Conservation (phyloP, 2,888 invertebrate species). For the Portevinia maculata region DNA sequence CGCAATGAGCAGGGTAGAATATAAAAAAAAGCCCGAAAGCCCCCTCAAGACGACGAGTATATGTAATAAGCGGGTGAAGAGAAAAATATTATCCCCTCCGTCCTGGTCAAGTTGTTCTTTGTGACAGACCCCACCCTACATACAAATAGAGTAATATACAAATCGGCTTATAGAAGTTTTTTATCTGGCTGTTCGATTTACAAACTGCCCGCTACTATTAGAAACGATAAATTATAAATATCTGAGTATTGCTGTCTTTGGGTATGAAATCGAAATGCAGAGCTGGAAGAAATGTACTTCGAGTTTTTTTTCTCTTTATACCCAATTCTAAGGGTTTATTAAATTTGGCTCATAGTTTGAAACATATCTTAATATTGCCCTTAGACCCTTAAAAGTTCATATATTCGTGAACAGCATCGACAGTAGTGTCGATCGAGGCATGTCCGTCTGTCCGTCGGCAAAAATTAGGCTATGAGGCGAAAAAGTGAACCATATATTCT, state of each 20-base stretch:
- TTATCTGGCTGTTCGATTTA: conserved; percentile 71
- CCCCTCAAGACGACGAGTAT: too few species aligned
- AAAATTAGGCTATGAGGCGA: too few species aligned
- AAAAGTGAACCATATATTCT: too few species aligned
- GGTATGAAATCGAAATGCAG: conserved; percentile 32
- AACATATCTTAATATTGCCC: too few species aligned
- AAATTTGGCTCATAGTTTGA: too few species aligned
- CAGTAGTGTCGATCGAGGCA: too few species aligned
- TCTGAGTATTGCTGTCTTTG: conserved; percentile 53
- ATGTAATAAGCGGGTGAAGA: conserved; percentile 28
- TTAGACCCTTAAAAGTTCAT: too few species aligned
- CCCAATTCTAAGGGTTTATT: too few species aligned
- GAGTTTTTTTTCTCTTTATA: background rate
- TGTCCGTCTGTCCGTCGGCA: too few species aligned
- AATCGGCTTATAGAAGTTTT: conserved; percentile 72
- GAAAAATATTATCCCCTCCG: conserved; percentile 58
- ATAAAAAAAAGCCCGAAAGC: conserved; percentile 8
- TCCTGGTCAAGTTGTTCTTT: conserved; percentile 53
- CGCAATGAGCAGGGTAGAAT: conserved; percentile 44
- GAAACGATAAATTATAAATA: conserved; percentile 70
- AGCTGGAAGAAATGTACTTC: conserved; percentile 6
- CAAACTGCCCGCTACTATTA: conserved; percentile 63
- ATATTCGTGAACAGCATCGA: too few species aligned
- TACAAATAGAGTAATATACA: conserved; percentile 67
- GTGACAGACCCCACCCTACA: conserved; percentile 20